A percentile compares a stretch with the other conserved stretches of the same genome.
Conservation (phyloP, 2,888 invertebrate genomes). For the Amiota communis region DNA sequence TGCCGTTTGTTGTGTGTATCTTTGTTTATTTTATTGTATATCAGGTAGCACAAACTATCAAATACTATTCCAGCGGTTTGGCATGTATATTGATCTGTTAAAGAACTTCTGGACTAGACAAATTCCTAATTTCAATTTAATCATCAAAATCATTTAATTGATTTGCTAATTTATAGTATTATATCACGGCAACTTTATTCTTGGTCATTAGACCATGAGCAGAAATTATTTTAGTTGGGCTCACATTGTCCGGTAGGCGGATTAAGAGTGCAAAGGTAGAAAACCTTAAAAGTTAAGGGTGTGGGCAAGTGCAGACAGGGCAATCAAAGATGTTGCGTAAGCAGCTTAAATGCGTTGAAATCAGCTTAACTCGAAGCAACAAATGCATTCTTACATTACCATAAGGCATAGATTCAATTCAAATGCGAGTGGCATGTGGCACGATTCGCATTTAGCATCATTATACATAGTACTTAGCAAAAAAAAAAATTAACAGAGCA, state of each 20-base stretch:
- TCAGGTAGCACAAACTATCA: no score
- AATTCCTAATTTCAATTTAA: no score
- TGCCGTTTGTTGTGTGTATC: background rate
- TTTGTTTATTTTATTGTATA: no score
- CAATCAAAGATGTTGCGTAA: background rate
- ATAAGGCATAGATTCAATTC: background rate
- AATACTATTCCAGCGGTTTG: no score
- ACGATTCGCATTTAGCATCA: background rate
- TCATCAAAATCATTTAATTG: constrained; percentile 18
- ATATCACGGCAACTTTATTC: background rate
- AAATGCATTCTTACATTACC: background rate
- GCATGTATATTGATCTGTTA: no score
- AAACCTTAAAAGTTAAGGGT: background rate
- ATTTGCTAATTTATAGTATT: background rate
- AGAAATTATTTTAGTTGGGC: background rate
- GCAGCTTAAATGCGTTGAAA: background rate
- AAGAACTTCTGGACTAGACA: no score
- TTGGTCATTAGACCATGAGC: no score
- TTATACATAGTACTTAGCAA: background rate
- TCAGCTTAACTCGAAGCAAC: constrained; percentile 1
- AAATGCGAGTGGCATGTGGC: background rate
- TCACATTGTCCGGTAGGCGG: constrained; percentile 14
- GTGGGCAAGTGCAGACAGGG: background rate
- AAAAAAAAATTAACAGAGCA: no score
- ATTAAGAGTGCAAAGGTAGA: constrained; percentile 6